Percentiles rank a stretch among this genome's conserved stretches.
phyloP scores from a whole-genome alignment of 2,888 invertebrate genomes.

The Dastarcus helophoroides region DNA sequence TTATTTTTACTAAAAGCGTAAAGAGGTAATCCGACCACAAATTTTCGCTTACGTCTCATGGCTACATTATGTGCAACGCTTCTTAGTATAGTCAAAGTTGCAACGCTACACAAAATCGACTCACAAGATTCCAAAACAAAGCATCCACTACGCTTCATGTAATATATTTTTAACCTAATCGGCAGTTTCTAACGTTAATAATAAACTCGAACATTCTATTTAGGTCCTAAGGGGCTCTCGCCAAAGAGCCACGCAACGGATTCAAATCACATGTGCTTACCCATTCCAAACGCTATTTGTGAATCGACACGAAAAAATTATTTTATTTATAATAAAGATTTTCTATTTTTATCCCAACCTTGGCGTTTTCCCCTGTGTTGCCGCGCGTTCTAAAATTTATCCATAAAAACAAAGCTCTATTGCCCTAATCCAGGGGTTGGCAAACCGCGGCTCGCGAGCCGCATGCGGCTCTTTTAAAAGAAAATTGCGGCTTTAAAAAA shows the following conservation, averaged over 20 bases:
- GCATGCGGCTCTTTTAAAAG: no score
- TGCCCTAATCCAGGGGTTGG: no score
- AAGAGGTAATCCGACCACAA: no score
- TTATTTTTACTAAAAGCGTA: no score
- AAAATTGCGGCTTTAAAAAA: no score
- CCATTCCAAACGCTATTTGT: slow-evolving; percentile 25
- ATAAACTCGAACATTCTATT: slow-evolving; percentile 20
- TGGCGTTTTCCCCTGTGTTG: slow-evolving; percentile 34
- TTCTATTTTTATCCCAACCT: slow-evolving; percentile 37
- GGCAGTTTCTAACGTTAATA: slow-evolving; percentile 17
- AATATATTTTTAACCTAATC: slow-evolving; percentile 17
- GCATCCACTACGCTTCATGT: no score
- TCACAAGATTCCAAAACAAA: no score
- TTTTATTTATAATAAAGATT: slow-evolving; percentile 38
- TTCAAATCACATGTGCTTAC: slow-evolving; percentile 16
- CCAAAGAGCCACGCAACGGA: slow-evolving; percentile 18
- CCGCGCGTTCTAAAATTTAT: slow-evolving; percentile 22
- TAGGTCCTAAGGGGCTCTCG: slow-evolving; percentile 15
- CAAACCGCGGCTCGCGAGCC: no score
- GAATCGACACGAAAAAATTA: slow-evolving; percentile 29
- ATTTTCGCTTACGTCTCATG: no score
- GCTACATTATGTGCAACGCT: no score
- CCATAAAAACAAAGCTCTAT: slow-evolving; percentile 29
- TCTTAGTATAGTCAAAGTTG: no score
- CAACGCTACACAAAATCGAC: no score